These are phyloP conservation scores for Orientallactaga bullata DNA, from an alignment of 2,113 vertebrate genomes.

Conservation along the genomic window DNA sequence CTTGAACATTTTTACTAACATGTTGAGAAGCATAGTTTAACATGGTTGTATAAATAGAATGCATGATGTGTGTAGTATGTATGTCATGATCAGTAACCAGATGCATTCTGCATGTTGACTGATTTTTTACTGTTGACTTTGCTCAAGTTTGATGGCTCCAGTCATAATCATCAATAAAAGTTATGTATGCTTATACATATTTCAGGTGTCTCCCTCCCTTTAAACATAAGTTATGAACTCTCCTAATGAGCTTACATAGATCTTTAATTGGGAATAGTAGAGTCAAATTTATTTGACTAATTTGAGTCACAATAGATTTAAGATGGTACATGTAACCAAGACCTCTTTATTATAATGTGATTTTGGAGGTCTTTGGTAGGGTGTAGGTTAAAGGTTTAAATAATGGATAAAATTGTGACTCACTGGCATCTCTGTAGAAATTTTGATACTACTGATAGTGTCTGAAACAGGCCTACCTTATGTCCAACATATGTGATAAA, in stretches of 20 bases:
- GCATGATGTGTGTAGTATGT: slow-evolving; percentile 62
- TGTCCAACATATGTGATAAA: slow-evolving; percentile 4
- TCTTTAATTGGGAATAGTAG: slow-evolving; percentile 26
- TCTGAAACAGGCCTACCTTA: slow-evolving; percentile 20
- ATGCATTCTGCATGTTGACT: slow-evolving; percentile 61
- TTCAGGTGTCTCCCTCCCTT: slow-evolving; percentile 33
- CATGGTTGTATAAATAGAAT: slow-evolving; percentile 51
- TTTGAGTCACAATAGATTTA: slow-evolving; percentile 45
- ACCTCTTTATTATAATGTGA: background rate
- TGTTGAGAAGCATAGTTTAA: slow-evolving; percentile 39
- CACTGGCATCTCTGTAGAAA: background rate
- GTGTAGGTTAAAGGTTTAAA: slow-evolving; percentile 29
- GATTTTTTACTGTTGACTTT: slow-evolving; percentile 34
- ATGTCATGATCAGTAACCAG: slow-evolving; percentile 55
- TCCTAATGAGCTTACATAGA: slow-evolving; percentile 34
- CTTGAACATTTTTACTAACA: slow-evolving; percentile 49
- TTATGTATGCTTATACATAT: slow-evolving; percentile 34
- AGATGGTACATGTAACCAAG: background rate
- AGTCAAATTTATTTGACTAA: slow-evolving; percentile 50
- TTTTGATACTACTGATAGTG: slow-evolving; percentile 24
- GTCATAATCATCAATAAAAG: slow-evolving; percentile 45
- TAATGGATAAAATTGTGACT: slow-evolving; percentile 53
- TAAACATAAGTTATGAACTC: background rate
- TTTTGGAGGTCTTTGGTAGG: slow-evolving; percentile 20
- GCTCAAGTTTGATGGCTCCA: slow-evolving; percentile 41